phyloP scores from a whole-genome alignment of 2,113 vertebrate species.

The Phaethornis superciliosus region DNA sequence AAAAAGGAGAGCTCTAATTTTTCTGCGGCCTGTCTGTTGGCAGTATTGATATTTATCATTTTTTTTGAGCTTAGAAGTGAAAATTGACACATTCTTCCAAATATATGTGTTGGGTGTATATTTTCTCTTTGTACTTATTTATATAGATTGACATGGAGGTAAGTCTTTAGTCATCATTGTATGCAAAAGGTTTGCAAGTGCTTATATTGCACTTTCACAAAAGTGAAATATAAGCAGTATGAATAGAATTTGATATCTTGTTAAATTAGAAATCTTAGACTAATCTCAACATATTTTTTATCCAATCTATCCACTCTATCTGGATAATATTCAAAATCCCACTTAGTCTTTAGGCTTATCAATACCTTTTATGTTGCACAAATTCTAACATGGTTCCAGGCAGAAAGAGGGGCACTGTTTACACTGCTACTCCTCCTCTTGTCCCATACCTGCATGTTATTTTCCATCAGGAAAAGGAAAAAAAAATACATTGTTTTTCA shows the following conservation, averaged over 20 bases:
- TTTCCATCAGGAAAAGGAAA: not conserved
- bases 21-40: not conserved
- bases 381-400: not conserved
- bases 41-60: conserved; percentile 1
- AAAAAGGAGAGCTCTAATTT: not conserved
- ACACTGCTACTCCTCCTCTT: not conserved
- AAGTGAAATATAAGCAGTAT: not conserved
- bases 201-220: too few relatives aligned
- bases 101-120: not conserved
- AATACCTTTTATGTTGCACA: not conserved
- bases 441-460: not conserved
- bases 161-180: not conserved
- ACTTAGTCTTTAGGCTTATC: not conserved
- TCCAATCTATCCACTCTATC: not conserved
- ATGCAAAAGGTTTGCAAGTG: not conserved
- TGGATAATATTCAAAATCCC: not conserved
- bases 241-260: not conserved
- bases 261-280: not conserved
- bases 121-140: not conserved
- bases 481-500: not conserved
- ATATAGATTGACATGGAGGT: not conserved
- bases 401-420: not conserved
- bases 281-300: not conserved
- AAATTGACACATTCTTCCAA: not conserved
- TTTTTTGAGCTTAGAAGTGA: not conserved